A percentile compares a stretch with the other conserved stretches of the same genome.
Conservation (phyloP, 2,113 vertebrate genomes). For the Lota lota region DNA sequence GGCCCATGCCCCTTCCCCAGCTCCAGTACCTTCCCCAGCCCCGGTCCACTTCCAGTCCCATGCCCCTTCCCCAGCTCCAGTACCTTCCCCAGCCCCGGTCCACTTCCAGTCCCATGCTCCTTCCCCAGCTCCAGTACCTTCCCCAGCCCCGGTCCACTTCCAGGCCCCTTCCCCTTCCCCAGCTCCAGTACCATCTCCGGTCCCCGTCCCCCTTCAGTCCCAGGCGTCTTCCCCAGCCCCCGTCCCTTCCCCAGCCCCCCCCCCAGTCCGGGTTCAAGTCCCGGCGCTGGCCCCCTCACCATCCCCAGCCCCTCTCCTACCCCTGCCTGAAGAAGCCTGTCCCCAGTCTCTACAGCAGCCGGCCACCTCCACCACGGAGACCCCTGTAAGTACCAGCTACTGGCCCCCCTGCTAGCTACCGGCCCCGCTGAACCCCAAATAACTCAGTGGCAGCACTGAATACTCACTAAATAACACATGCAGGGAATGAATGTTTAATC, state of each 20-base stretch:
- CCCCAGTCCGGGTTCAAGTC: constrained; percentile 52
- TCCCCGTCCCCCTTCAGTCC: constrained; percentile 15
- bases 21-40: constrained; percentile 22
- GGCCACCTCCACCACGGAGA: constrained; percentile 96
- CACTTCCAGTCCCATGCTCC: constrained; percentile 5
- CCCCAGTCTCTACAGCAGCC: constrained; percentile 92
- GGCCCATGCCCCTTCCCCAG: constrained; percentile 7
- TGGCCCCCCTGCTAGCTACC: too few relatives aligned
- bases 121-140: constrained; percentile 11
- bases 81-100: neutral
- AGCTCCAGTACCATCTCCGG: too few relatives aligned
- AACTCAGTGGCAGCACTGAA: too few relatives aligned
- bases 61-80: too few relatives aligned
- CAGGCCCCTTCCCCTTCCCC: too few relatives aligned
- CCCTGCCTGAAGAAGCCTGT: constrained; percentile 80
- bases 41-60: constrained; percentile 1
- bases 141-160: constrained; percentile 27
- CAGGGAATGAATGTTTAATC: too few relatives aligned
- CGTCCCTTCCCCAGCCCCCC: constrained; percentile 47
- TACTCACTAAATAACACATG: too few relatives aligned
- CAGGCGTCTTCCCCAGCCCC: constrained; percentile 1
- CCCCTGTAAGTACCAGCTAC: constrained; percentile 78
- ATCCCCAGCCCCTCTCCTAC: constrained; percentile 38
- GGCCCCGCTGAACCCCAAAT: too few relatives aligned
- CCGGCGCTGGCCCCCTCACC: constrained; percentile 37